Evolutionary conservation across 2,113 vertebrate genomes (phyloP), one percentile per base, ranked within the genome.

Genomic region (Eublepharis macularius): DNA sequence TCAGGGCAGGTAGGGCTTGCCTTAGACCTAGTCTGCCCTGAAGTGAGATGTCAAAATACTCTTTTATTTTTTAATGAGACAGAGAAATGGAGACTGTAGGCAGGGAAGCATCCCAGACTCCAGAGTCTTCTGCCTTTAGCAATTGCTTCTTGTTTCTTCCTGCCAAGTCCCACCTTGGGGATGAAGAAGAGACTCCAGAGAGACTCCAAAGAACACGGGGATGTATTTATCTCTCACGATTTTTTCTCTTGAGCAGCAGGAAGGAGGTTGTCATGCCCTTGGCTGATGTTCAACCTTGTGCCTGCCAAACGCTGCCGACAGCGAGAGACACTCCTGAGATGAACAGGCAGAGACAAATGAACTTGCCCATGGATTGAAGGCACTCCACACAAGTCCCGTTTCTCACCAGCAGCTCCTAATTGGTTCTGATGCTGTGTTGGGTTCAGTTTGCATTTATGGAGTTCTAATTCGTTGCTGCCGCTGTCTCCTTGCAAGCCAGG

Each of bases 261-360:
- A 34, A n/a, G 83, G 60, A 85, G 83, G 66, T 60, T 72, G 83
- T 10, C 3, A 2, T 19, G 83, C 66, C 76, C 83, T 79, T 72
- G 76, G 76, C 76, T 72, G 83, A 85, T 70, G 83, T 4, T 69
- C 4, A 60, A 26, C 29, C 32, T 24, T 49, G 21, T 8, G 49
- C 32, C 47, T n/a, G 72, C 75, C 43, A 69, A 5, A n/a, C 47
- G 16, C 29, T 12, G 39, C 39, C 51, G 43, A 26, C 82, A 75
- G 86, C 69, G 10, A 54, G 19, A 16, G 19, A 16, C 29, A 41
- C 76, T 73, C 29, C 47, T 26, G 75, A 75, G 47, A 72, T 10
- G 79, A 73, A 84, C 57, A 51, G 63, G 73, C 87, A 2, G 39
- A 63, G 86, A 72, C 86, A 49, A 77, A 82, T 49, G 66, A 36